Percentiles rank a stretch among this genome's conserved stretches.
Conservation (phyloP, 2,113 vertebrate genomes). For the Bubo bubo region DNA sequence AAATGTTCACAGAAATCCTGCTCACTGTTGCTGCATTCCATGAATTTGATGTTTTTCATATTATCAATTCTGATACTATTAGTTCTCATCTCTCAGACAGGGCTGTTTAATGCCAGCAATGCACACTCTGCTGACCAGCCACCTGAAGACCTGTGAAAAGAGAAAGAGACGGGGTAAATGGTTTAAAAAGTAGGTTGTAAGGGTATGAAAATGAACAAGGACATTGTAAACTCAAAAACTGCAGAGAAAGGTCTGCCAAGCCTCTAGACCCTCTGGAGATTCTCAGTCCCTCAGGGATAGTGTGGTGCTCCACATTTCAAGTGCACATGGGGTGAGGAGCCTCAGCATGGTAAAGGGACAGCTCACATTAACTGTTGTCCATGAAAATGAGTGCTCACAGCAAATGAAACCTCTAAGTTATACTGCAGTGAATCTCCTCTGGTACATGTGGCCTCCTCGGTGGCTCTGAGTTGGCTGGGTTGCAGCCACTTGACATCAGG, state of each 20-base stretch:
- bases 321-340: background rate
- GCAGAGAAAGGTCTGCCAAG: background rate
- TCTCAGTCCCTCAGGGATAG: background rate
- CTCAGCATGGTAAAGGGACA: background rate
- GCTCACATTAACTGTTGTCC: background rate
- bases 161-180: background rate
- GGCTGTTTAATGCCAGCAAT: background rate
- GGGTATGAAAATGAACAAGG: background rate
- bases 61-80: background rate
- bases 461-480: conserved; percentile 1
- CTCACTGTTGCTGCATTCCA: background rate
- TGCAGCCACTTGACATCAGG: background rate
- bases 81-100: background rate
- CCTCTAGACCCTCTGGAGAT: background rate
- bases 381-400: background rate
- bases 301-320: background rate
- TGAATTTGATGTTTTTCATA: background rate
- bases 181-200: background rate
- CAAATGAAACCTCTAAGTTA: background rate
- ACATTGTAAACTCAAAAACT: background rate
- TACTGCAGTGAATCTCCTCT: background rate
- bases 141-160: background rate
- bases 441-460: background rate
- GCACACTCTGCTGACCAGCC: background rate
- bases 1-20: conserved; percentile 9